Base-by-base conservation (phyloP, 2,888 invertebrate species). In the Ormyrus nitidulus region DNA sequence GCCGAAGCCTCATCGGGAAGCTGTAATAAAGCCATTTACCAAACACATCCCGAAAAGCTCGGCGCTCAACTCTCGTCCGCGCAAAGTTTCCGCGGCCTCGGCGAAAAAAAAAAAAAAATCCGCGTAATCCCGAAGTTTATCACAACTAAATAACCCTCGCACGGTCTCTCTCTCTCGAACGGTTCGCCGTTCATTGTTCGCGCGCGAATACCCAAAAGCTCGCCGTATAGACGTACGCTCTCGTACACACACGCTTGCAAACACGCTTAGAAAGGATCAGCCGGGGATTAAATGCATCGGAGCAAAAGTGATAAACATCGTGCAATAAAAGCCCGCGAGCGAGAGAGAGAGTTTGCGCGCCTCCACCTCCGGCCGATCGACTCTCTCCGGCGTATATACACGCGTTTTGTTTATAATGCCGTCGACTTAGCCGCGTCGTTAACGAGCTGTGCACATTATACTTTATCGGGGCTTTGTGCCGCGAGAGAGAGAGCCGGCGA, bases 261-360 rank as follows among this genome's bases (percentile, higher is more conserved):
- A 46, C 59, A 34, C 58, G 44, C 13, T 66, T 48, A 58, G 34
- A 56, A 78, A 58, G 62, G 79, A 19, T 69, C 66, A 70, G 70
- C 72, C 6, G 8, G 34, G 62, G 71, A 68, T 76, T 68, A 79
- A 62, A 74, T 44, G 73, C 62, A 73, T 73, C 59, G 11, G 11
- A 34, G 54, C 68, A 75, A 76, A 66, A 68, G 76, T 72, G 72
- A 77, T 80, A 76, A 80, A 68, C 56, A 80, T 80, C 68, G 76
- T 11, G 13, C 19, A 62, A 73, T 77, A 69, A 77, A 77, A 69
- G 76, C 61, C 13, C 9, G 34, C 13, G 34, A 34, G 34, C 2
- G 34, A 34, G 34, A 4, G 34, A 34, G 34, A 34, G 34, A 34
- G 34, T 34, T 34, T 34, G 34, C 34, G 34, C 34, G 34, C 34